Base-by-base conservation (phyloP, 2,888 invertebrate species). In the Tholera decimalis region DNA sequence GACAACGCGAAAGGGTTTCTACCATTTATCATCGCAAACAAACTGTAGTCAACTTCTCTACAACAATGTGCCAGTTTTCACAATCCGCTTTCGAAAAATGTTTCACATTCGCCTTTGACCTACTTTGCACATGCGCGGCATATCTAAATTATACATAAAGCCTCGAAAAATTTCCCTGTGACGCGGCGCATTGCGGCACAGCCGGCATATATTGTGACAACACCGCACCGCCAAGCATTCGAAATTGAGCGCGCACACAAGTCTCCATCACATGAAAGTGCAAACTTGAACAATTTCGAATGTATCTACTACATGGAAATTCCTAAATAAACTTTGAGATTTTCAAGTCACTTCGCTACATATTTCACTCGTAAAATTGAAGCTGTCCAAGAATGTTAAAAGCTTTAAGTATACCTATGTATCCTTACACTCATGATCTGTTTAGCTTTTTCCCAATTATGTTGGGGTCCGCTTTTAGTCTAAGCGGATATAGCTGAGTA, bases 91-190 rank as follows among this genome's bases (percentile, higher is more conserved):
- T 69, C 62, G 67, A 80, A 82, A 82, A 66, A 74, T 74, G 66
- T 74, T 76, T 54, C 65, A 66, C 76, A 58, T 59, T 80, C 53
- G 77, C 79, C 74, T 82, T 77, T 83, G 83, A 79, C 83, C 80
- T 66, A 77, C 73, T 80, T 82, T 79, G 75, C 72, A 83, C 79
- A 77, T 83, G 75, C 80, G 75, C 63, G 72, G 73, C 74, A 73
- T 82, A 77, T 82, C 79, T 73, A 79, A 82, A 82, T 82, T 82
- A 82, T 79, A 81, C 72, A 82, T 79, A 84, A 84, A 85, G 79
- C 82, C 83, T 81, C 84, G 85, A 86, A 86, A 87, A 83, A 85
- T 84, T 82, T 87, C 80, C 82, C 82, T 85, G 83, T 83, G 83
- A 80, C 71, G 70, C 76, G 79, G 87, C 87, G 87, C 87, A 87